phyloP scores from a whole-genome alignment of 2,888 invertebrate species.

The Ochropacha duplaris region DNA sequence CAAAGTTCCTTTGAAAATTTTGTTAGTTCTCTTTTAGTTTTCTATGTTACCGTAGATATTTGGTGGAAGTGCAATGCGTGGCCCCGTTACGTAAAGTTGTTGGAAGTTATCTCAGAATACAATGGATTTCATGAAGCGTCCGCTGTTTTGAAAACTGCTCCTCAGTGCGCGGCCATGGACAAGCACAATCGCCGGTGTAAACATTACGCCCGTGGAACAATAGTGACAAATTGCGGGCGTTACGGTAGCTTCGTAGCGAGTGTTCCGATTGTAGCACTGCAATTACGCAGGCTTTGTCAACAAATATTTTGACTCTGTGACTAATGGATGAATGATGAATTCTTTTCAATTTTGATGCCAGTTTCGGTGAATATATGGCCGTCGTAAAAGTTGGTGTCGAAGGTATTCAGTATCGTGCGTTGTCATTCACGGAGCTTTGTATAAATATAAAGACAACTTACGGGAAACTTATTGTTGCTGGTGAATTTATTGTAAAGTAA shows the following conservation, averaged over 20 bases:
- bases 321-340: slow-evolving; percentile 82
- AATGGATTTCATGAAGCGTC: slow-evolving; percentile 65
- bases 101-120: slow-evolving; percentile 52
- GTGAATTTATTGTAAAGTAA: slow-evolving; percentile 45
- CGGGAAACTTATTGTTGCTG: slow-evolving; percentile 65
- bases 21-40: slow-evolving; percentile 20
- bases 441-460: slow-evolving; percentile 58
- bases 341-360: slow-evolving; percentile 77
- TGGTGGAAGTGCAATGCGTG: slow-evolving; percentile 19
- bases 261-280: slow-evolving; percentile 77
- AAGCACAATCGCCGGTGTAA: slow-evolving; percentile 77
- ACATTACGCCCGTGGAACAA: slow-evolving; percentile 75
- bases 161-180: slow-evolving; percentile 72
- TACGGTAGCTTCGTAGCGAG: slow-evolving; percentile 82
- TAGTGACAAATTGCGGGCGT: slow-evolving; percentile 80
- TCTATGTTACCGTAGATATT: slow-evolving; percentile 18
- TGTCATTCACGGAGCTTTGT: slow-evolving; percentile 72
- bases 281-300: slow-evolving; percentile 77
- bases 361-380: slow-evolving; percentile 74
- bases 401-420: slow-evolving; percentile 67
- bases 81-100: slow-evolving; percentile 29
- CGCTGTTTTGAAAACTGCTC: slow-evolving; percentile 76
- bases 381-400: slow-evolving; percentile 75
- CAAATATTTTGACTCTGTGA: slow-evolving; percentile 79
- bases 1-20: too few relatives aligned